phyloP scores from a whole-genome alignment of 2,797 vertebrate species.

The Spinus pinus region DNA sequence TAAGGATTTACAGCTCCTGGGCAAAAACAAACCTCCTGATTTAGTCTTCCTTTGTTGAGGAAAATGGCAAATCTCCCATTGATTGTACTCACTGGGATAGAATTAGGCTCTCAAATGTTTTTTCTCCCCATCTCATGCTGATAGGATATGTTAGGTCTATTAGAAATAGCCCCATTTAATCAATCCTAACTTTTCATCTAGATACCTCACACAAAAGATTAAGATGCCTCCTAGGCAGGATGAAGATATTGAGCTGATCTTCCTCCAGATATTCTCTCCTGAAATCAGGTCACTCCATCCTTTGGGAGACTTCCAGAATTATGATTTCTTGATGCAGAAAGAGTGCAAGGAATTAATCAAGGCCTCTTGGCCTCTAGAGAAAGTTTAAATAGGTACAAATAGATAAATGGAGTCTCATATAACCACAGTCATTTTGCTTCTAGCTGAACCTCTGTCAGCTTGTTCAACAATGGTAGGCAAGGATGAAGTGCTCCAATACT shows the following conservation, averaged over 20 bases:
- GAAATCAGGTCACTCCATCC: not conserved
- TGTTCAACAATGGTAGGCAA: not conserved
- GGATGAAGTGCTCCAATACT: not conserved
- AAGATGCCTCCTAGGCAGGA: not conserved
- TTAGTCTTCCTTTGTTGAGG: not conserved
- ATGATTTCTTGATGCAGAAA: conserved; percentile 12
- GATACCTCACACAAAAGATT: not conserved
- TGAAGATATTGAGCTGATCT: not conserved
- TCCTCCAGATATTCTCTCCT: not conserved
- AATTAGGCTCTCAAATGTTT: not conserved
- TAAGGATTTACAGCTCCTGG: not conserved
- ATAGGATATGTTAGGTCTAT: not conserved
- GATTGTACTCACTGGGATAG: not conserved
- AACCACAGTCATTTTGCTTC: not conserved
- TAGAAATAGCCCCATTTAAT: not conserved
- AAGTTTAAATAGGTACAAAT: conserved; percentile 13
- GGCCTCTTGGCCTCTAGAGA: not conserved
- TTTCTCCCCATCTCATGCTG: not conserved
- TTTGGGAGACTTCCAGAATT: conserved; percentile 3
- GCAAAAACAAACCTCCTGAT: not conserved
- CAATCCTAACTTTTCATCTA: not conserved
- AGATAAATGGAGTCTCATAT: not conserved
- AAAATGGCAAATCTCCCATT: not conserved
- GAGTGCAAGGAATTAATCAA: conserved; percentile 4
- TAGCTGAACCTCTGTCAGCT: not conserved